These are phyloP conservation scores for Pandemis cinnamomeana DNA, from an alignment of 2,888 invertebrate species.

Conservation along the genomic window DNA sequence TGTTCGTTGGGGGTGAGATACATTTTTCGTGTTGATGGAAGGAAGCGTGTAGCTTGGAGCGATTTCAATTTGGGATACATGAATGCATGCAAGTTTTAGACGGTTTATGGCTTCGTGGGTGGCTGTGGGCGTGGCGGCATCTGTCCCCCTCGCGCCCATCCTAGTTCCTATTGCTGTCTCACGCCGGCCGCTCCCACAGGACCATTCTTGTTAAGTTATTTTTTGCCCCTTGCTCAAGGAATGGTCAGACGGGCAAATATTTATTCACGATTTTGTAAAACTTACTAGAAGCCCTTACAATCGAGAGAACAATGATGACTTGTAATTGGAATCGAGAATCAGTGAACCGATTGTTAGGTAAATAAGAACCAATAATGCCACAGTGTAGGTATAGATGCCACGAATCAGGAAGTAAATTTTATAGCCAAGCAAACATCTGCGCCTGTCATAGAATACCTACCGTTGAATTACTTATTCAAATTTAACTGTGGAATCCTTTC, in stretches of 20 bases:
- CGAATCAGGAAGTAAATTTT: neutral
- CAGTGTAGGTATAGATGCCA: neutral
- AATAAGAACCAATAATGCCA: neutral
- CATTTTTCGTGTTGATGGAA: conserved; percentile 57
- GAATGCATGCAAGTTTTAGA: conserved; percentile 84
- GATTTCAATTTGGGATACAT: conserved; percentile 84
- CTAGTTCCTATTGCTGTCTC: conserved; percentile 59
- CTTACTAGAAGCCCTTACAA: conserved; percentile 71
- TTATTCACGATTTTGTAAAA: conserved; percentile 83
- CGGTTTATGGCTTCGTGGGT: conserved; percentile 84
- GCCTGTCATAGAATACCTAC: too few species aligned
- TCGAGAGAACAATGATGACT: conserved; percentile 46
- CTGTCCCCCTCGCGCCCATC: conserved; percentile 58
- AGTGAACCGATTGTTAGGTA: neutral
- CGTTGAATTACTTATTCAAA: too few species aligned
- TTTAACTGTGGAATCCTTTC: too few species aligned
- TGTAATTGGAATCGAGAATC: neutral
- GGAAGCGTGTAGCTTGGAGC: conserved; percentile 70
- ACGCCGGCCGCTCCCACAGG: conserved; percentile 81
- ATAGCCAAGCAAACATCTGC: too few species aligned
- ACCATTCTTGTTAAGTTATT: conserved; percentile 81
- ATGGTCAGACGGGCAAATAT: conserved; percentile 83
- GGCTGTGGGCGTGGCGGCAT: conserved; percentile 80
- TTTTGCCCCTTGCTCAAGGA: conserved; percentile 80
- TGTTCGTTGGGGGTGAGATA: conserved; percentile 55